These are phyloP conservation scores for Phocides pigmalion DNA, from an alignment of 1,140 invertebrate species.

Conservation along the genomic window DNA sequence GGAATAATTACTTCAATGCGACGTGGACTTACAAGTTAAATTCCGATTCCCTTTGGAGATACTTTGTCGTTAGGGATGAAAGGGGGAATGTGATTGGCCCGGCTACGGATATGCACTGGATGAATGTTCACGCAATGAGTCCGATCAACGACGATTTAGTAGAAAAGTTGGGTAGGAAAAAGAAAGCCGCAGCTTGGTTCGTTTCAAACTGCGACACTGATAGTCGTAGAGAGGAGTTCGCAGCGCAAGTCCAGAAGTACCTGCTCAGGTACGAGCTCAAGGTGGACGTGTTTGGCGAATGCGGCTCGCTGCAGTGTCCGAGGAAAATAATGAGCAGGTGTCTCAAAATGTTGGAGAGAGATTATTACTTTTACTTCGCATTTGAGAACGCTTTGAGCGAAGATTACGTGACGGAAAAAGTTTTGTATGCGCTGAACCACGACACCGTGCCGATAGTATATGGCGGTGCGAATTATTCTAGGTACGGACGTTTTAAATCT, in stretches of 20 bases:
- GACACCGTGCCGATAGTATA: slow-evolving; percentile 62
- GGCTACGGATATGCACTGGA: slow-evolving; percentile 51
- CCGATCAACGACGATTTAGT: slow-evolving; percentile 50
- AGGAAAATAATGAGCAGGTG: slow-evolving; percentile 57
- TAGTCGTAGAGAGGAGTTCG: slow-evolving; percentile 84
- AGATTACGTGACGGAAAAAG: slow-evolving; percentile 86
- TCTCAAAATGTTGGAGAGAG: slow-evolving; percentile 68
- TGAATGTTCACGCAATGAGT: slow-evolving; percentile 50
- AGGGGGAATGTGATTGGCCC: slow-evolving; percentile 59
- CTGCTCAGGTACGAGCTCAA: slow-evolving; percentile 65
- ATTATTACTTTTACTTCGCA: slow-evolving; percentile 88
- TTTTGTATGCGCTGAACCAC: slow-evolving; percentile 53
- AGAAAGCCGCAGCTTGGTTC: slow-evolving; percentile 84
- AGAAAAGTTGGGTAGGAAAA: slow-evolving; percentile 65
- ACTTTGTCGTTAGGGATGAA: slow-evolving; percentile 60
- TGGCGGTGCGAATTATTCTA: slow-evolving; percentile 74
- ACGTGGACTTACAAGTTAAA: slow-evolving; percentile 88
- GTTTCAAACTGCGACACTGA: slow-evolving; percentile 85
- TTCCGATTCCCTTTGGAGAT: slow-evolving; percentile 86
- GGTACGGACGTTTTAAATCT: slow-evolving; percentile 44
- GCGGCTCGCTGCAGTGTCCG: slow-evolving; percentile 76
- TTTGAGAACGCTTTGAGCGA: slow-evolving; percentile 87
- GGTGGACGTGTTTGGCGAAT: slow-evolving; percentile 89
- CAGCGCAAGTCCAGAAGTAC: slow-evolving; percentile 82
- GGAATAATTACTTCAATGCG: slow-evolving; percentile 84